Percentiles rank a stretch among this genome's conserved stretches.
phyloP scores from a whole-genome alignment of 2,888 invertebrate genomes.

The Nycteola revayana region DNA sequence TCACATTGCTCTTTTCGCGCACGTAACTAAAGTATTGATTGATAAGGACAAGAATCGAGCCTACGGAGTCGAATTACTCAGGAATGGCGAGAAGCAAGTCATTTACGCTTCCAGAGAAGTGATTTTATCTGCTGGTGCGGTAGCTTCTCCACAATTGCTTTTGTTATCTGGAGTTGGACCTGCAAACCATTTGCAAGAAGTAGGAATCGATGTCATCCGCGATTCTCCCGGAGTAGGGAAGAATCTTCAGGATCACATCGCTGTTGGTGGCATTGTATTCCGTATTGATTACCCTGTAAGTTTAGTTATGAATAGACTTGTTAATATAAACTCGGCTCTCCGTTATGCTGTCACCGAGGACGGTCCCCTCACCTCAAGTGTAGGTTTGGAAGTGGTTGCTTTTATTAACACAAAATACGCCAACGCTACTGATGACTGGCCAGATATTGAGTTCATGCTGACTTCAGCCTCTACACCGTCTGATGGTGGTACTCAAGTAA shows the following conservation, averaged over 20 bases:
- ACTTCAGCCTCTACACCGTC: slow-evolving; percentile 91
- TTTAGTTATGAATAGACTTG: slow-evolving; percentile 89
- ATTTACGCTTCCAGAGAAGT: slow-evolving; percentile 90
- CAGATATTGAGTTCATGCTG: slow-evolving; percentile 95
- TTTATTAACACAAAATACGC: slow-evolving; percentile 95
- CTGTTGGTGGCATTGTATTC: slow-evolving; percentile 92
- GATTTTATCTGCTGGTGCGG: slow-evolving; percentile 93
- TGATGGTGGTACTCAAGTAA: slow-evolving; percentile 91
- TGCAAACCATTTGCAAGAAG: slow-evolving; percentile 85
- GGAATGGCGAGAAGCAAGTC: slow-evolving; percentile 83
- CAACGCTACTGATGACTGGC: slow-evolving; percentile 93
- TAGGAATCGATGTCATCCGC: slow-evolving; percentile 87
- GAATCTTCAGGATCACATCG: slow-evolving; percentile 95
- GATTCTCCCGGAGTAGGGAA: slow-evolving; percentile 92
- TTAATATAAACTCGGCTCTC: slow-evolving; percentile 91
- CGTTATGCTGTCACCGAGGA: slow-evolving; percentile 93
- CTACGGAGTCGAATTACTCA: slow-evolving; percentile 90
- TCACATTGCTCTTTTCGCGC: slow-evolving; percentile 90
- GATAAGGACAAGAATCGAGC: slow-evolving; percentile 87
- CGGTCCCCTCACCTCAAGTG: slow-evolving; percentile 92
- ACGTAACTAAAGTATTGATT: slow-evolving; percentile 89
- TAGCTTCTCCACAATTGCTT: slow-evolving; percentile 94
- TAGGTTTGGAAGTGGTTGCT: slow-evolving; percentile 93
- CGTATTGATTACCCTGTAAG: slow-evolving; percentile 90
- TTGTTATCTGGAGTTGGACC: slow-evolving; percentile 96